phyloP scores from a whole-genome alignment of 2,797 vertebrate genomes.

The Hydrocynus forskahlii region DNA sequence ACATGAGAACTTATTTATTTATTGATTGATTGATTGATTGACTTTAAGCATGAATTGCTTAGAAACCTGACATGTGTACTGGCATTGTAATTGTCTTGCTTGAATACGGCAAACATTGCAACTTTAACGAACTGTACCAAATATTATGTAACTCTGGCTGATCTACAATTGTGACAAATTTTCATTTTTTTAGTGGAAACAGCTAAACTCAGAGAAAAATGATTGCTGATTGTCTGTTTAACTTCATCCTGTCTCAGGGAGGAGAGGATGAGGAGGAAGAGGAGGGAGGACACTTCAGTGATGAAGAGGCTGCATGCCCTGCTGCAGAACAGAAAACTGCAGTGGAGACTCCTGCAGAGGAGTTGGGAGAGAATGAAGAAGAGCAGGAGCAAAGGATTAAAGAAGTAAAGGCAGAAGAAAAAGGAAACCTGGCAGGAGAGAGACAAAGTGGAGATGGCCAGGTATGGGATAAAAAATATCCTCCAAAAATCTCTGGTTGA shows the following conservation, averaged over 20 bases:
- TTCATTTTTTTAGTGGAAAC: too few relatives aligned
- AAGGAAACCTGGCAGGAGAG: slow-evolving; percentile 88
- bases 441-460: slow-evolving; percentile 96
- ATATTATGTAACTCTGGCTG: neutral
- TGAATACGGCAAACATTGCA: neutral
- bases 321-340: slow-evolving; percentile 67
- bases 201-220: neutral
- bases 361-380: slow-evolving; percentile 71
- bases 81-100: neutral
- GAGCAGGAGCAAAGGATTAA: slow-evolving; percentile 68
- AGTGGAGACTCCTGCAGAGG: slow-evolving; percentile 77
- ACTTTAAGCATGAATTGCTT: too few relatives aligned
- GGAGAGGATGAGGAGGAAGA: slow-evolving; percentile 83
- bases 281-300: slow-evolving; percentile 80
- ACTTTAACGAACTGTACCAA: neutral
- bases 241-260: slow-evolving; percentile 69
- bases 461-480: slow-evolving; percentile 73
- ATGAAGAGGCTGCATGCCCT: slow-evolving; percentile 81
- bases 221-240: neutral
- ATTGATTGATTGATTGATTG: too few relatives aligned
- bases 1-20: too few relatives aligned
- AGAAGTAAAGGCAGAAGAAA: slow-evolving; percentile 82
- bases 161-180: neutral
- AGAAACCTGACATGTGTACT: too few relatives aligned
- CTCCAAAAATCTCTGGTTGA: neutral